Evolutionary conservation across 2,888 invertebrate species (phyloP).

Genomic region (Dasysyrphus tricinctus): DNA sequence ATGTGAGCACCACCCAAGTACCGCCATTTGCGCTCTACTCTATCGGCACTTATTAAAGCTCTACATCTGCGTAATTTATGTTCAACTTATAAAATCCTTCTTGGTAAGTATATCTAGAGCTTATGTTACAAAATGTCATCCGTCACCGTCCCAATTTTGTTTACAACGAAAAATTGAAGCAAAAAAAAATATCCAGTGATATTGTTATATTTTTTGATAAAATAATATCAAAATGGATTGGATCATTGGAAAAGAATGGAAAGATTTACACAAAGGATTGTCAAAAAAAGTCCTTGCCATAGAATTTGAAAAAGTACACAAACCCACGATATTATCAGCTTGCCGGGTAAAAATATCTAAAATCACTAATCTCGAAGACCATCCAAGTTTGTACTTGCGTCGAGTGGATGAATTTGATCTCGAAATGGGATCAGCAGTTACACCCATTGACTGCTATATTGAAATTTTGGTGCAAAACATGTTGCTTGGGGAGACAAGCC

Average conservation of each 20-base stretch:
- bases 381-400: constrained; percentile 77
- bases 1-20: too few species aligned
- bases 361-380: constrained; percentile 77
- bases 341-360: constrained; percentile 79
- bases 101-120: not conserved
- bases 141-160: constrained; percentile 40
- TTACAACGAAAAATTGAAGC: constrained; percentile 42
- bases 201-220: not conserved
- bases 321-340: constrained; percentile 79
- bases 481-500: constrained; percentile 83
- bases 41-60: too few species aligned
- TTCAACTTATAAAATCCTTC: too few species aligned
- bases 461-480: constrained; percentile 84
- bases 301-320: constrained; percentile 79
- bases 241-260: constrained; percentile 81
- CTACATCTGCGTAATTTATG: too few species aligned
- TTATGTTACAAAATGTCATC: constrained; percentile 1
- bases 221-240: constrained; percentile 79
- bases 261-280: constrained; percentile 79
- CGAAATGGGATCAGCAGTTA: constrained; percentile 83
- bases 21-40: too few species aligned
- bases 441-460: constrained; percentile 84
- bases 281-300: constrained; percentile 79
- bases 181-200: not conserved
- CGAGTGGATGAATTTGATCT: constrained; percentile 72